Evolutionary conservation across 2,113 vertebrate species (phyloP), one percentile per base, ranked within the genome.

Genomic region (Scomber japonicus): DNA sequence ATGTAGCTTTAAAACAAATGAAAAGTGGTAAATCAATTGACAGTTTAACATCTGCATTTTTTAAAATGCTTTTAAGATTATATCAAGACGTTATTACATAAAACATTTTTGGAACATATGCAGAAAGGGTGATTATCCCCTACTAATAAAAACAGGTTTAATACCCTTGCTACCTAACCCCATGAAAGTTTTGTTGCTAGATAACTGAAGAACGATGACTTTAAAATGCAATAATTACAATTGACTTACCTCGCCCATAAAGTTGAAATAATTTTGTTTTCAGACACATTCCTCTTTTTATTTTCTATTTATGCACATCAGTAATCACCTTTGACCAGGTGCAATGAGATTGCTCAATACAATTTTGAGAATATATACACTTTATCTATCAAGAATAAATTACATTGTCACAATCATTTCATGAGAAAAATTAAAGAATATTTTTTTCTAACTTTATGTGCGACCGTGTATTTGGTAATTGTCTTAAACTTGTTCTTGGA

Each of bases 1-100:
- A 77, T 67, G n/a, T 12, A 3, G 63, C 74, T 10, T 17, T 68
- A 30, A 77, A 77, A 45, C 35, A 71, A 49, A 65, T 62, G 55
- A 30, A 60, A 61, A 69, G 27, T 17, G 27, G 55, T n/a, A 68
- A 59, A 50, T 76, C 17, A 40, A 61, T 53, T 2, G 56, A 77
- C 3, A 30, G 30, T 9, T n/a, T 76, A 57, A 44, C 53, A 3
- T n/a, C n/a, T 16, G 54, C 50, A 60, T 60, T 60, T 3, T 3
- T 45, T 31, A 1, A 66, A 68, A 59, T 19, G 44, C n/a, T 60
- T 77, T 77, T 68, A 55, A 46, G 2, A 4, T 0, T 54, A 76
- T 11, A 57, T 67, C 0, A 67, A 19, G 49, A 16, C 59, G 0
- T 14, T 77, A 11, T 4, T 68, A 14, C 17, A 45, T 6, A 55